phyloP scores from a whole-genome alignment of 2,888 invertebrate genomes.

The Lepidonotus clava region DNA sequence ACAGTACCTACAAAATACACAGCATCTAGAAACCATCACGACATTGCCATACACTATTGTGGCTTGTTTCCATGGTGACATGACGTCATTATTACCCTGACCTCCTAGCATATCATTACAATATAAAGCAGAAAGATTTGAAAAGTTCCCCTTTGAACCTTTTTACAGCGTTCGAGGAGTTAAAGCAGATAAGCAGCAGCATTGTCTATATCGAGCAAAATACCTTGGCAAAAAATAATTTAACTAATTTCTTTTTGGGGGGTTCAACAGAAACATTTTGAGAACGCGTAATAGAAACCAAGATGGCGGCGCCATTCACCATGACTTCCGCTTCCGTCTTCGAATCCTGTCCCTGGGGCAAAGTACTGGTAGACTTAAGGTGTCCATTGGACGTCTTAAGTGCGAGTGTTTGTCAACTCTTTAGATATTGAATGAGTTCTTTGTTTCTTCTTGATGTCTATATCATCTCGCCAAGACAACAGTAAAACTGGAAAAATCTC shows the following conservation, averaged over 20 bases:
- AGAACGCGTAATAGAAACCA: constrained; percentile 3
- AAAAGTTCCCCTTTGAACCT: background rate
- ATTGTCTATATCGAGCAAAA: constrained; percentile 4
- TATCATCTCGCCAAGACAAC: background rate
- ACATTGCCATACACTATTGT: background rate
- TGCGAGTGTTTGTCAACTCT: background rate
- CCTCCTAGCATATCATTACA: constrained; percentile 45
- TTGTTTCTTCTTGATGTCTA: constrained; percentile 19
- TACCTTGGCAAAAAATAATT: constrained; percentile 15
- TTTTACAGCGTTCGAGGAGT: background rate
- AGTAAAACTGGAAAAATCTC: constrained; percentile 52
- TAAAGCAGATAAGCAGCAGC: background rate
- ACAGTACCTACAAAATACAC: constrained; percentile 43
- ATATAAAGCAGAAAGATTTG: constrained; percentile 38
- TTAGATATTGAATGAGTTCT: background rate
- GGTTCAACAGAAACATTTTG: constrained; percentile 27
- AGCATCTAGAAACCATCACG: background rate
- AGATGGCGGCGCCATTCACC: constrained; percentile 39
- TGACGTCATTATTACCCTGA: constrained; percentile 41
- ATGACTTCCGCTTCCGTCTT: constrained; percentile 48
- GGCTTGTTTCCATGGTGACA: constrained; percentile 34
- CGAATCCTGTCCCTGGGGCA: constrained; percentile 46
- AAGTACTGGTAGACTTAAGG: constrained; percentile 18
- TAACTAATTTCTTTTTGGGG: background rate
- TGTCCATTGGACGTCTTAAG: background rate